Evolutionary conservation across 37 sponge, comb jelly and placozoan genomes (phyloP).

Genomic region (Amphimedon queenslandica): DNA sequence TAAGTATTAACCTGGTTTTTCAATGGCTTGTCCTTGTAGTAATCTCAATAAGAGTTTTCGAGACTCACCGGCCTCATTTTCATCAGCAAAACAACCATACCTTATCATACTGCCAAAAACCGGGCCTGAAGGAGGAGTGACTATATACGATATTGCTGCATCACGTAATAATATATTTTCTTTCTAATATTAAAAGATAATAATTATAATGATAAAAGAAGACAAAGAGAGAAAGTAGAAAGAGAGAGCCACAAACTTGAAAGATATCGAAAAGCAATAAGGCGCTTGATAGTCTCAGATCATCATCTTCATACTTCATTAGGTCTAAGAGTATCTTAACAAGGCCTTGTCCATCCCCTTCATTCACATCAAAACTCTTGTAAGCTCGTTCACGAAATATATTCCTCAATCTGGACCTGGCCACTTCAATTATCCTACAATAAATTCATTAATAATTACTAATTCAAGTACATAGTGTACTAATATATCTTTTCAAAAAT

Average conservation of each 20-base stretch:
- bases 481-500: too few species aligned
- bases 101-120: background rate
- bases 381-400: background rate
- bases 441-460: too few species aligned
- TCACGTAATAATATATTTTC: constrained; percentile 1
- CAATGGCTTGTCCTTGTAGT: background rate
- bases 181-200: background rate
- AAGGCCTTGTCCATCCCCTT: background rate
- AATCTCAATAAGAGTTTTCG: background rate
- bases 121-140: background rate
- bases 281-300: background rate
- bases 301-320: background rate
- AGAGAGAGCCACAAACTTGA: too few species aligned
- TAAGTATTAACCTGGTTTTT: too few species aligned
- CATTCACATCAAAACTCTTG: background rate
- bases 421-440: background rate
- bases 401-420: background rate
- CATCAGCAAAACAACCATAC: constrained; percentile 2
- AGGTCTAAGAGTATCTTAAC: background rate
- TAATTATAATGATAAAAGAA: too few species aligned
- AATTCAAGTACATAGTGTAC: too few species aligned
- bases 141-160: constrained; percentile 1
- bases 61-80: too few species aligned
- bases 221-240: too few species aligned
- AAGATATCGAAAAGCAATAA: background rate